These are phyloP conservation scores for Sciaenops ocellatus DNA, from an alignment of 2,797 vertebrate genomes.

Conservation along the genomic window DNA sequence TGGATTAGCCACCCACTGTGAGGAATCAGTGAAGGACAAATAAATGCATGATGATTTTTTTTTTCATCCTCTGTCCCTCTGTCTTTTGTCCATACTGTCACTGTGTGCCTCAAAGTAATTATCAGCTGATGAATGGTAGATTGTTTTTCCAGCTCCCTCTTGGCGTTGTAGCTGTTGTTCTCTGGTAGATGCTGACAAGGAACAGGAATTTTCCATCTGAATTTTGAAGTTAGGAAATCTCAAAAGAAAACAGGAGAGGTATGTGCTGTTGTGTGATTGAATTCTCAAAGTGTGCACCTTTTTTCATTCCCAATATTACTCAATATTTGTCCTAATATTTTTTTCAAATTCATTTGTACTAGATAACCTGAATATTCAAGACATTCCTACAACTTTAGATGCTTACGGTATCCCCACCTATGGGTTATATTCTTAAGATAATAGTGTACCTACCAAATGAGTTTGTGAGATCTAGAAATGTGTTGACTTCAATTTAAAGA, in stretches of 20 bases:
- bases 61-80: constrained; percentile 41
- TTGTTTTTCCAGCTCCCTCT: constrained; percentile 31
- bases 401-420: neutral
- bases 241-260: neutral
- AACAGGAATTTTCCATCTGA: neutral
- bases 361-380: neutral
- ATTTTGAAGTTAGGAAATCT: neutral
- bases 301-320: too few relatives aligned
- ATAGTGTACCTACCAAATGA: neutral
- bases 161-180: neutral
- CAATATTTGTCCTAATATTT: neutral
- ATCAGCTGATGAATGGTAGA: constrained; percentile 69
- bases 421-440: neutral
- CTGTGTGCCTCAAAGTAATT: constrained; percentile 67
- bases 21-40: constrained; percentile 72
- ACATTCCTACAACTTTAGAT: neutral
- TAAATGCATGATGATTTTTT: constrained; percentile 51
- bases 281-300: neutral
- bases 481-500: neutral
- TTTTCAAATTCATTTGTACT: neutral
- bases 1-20: constrained; percentile 83
- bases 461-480: neutral
- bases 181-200: constrained; percentile 1
- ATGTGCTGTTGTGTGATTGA: neutral
- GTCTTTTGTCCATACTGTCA: constrained; percentile 65